A percentile compares a stretch with the other conserved stretches of the same genome.
Evolutionary conservation across 1,140 invertebrate species (phyloP).

Genomic region (Zaprionus africanus): DNA sequence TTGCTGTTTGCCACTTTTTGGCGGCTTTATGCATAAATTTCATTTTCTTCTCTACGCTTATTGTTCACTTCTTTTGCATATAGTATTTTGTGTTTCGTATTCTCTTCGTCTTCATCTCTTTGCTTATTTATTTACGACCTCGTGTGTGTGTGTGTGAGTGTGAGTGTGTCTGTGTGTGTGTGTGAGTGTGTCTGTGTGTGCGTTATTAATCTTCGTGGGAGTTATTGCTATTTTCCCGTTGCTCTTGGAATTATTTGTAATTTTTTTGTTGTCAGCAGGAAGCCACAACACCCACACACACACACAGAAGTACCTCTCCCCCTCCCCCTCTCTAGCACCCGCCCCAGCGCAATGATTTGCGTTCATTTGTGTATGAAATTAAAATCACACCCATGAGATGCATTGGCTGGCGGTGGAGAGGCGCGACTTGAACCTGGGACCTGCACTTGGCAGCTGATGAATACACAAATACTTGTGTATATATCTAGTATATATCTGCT

Average conservation of each 20-base stretch:
- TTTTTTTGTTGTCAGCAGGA: conserved; percentile 41
- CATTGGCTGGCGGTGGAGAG: conserved; percentile 9
- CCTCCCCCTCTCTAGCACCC: neutral
- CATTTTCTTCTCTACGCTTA: conserved; percentile 68
- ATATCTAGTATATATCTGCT: neutral
- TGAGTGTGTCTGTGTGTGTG: conserved; percentile 40
- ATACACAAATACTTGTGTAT: conserved; percentile 16
- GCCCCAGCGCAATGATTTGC: conserved; percentile 58
- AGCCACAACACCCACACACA: neutral
- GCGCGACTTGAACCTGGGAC: conserved; percentile 5
- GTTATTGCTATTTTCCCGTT: conserved; percentile 71
- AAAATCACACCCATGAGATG: conserved; percentile 83
- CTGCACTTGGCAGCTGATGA: conserved; percentile 46
- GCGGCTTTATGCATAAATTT: conserved; percentile 77
- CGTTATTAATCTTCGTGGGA: conserved; percentile 84
- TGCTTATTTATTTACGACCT: conserved; percentile 69
- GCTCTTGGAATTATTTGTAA: conserved; percentile 50
- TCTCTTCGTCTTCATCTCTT: conserved; percentile 26
- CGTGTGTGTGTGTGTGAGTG: conserved; percentile 32
- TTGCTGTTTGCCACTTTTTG: conserved; percentile 29
- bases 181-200: conserved; percentile 34
- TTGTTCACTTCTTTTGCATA: conserved; percentile 80
- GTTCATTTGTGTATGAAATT: conserved; percentile 84
- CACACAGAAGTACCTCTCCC: no score
- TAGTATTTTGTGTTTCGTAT: conserved; percentile 64